Evolutionary conservation across 2,113 vertebrate species (phyloP).

Genomic region (Anoura caudifer): DNA sequence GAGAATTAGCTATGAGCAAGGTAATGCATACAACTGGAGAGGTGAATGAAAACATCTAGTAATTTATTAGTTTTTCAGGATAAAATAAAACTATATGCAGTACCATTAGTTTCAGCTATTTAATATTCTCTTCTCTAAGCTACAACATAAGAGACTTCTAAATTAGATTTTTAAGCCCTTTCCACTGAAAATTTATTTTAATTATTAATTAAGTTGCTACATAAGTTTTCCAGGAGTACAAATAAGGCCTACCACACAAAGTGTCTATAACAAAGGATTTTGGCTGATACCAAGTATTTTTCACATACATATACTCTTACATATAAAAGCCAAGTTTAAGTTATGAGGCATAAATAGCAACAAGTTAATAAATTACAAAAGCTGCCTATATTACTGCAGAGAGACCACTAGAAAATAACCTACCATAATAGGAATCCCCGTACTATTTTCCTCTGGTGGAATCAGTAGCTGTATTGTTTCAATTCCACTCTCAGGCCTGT

Average conservation of each 20-base stretch:
- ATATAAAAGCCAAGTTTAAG: not conserved
- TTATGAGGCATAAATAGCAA: constrained; percentile 19
- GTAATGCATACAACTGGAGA: not conserved
- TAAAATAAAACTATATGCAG: not conserved
- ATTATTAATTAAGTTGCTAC: constrained; percentile 23
- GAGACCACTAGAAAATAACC: constrained; percentile 49
- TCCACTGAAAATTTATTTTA: constrained; percentile 9
- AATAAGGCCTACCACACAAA: not conserved
- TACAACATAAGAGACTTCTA: not conserved
- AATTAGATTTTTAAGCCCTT: not conserved
- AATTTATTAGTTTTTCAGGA: not conserved
- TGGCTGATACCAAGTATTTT: not conserved
- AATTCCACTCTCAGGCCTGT: constrained; percentile 54
- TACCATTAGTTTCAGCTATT: not conserved
- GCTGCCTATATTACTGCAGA: constrained; percentile 2
- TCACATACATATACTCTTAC: not conserved
- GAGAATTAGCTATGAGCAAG: not conserved
- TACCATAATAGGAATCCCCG: constrained; percentile 46
- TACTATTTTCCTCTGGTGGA: constrained; percentile 57
- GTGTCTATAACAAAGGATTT: not conserved
- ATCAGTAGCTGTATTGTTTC: constrained; percentile 55
- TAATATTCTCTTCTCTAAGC: not conserved
- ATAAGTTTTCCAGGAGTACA: not conserved
- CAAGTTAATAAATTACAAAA: constrained; percentile 8
- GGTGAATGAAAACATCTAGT: not conserved